Evolutionary conservation across 1,140 invertebrate genomes (phyloP), one percentile per base, ranked within the genome.

Genomic region (Pissodes strobi): DNA sequence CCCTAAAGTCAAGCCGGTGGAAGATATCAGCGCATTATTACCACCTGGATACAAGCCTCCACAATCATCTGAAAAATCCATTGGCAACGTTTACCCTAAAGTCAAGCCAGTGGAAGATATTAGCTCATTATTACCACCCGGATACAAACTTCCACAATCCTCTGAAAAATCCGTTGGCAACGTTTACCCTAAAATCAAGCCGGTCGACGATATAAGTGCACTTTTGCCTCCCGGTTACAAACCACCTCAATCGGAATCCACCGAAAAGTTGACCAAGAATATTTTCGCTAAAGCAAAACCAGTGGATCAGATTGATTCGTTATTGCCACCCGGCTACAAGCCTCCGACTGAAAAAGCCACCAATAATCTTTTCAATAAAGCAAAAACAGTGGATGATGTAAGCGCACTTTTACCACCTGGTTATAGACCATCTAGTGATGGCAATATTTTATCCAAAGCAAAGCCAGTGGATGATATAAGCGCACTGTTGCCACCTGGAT

Each of bases 1-100:
- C n/a, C n/a, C 43, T 2, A 61, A 62, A 18, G 53, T 57, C 1
- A 65, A 62, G 51, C 38, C 57, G 72, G 38, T 43, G 8, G 78
- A 83, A 1, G 87, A 90, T 60, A 81, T 88, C 48, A 80, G 82
- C 39, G 75, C 83, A n/a, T 78, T 88, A 12, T 73, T 88, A 61
- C 86, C 86, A 1, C 83, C 85, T 17, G 85, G 83, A 63, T 87
- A 76, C 37, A 74, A 73, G 59, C 22, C 64, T 71, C n/a, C n/a
- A 58, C 38, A 69, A 58, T 27, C 25, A 27, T 13, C 48, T 8
- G 38, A 15, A 38, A n/a, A 23, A 38, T 8, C n/a, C 25, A n/a
- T n/a, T n/a, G n/a, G n/a, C n/a, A n/a, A n/a, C n/a, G n/a, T n/a
- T n/a, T n/a, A n/a, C n/a, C n/a, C n/a, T 2, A 57, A 43, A 19